Evolutionary conservation across 2,797 vertebrate genomes (phyloP).

Genomic region (Setipinna tenuifilis): DNA sequence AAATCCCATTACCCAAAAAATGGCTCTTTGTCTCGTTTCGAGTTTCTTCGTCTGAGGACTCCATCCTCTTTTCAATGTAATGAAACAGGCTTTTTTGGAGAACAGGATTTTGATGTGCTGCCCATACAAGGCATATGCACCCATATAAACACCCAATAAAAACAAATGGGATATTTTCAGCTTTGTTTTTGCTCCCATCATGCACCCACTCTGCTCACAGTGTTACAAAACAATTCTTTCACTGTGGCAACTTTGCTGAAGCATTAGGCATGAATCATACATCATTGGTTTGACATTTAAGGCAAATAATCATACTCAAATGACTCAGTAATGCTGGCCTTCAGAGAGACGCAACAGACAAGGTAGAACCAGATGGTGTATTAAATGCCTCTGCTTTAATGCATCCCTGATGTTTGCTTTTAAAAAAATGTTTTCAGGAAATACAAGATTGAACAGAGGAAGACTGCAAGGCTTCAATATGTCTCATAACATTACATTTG

Average conservation of each 20-base stretch:
- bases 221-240: not conserved
- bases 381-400: not conserved
- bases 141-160: not conserved
- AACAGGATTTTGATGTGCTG: not conserved
- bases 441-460: no score
- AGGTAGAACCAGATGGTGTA: not conserved
- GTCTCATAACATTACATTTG: not conserved
- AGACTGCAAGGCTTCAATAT: no score
- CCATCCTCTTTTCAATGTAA: not conserved
- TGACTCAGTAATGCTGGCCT: not conserved
- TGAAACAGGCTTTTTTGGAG: not conserved
- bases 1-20: slow-evolving; percentile 13
- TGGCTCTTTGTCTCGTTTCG: not conserved
- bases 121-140: not conserved
- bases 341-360: not conserved
- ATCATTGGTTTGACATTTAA: slow-evolving; percentile 5
- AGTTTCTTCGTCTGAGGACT: not conserved
- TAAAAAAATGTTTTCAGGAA: not conserved
- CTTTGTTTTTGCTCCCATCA: not conserved
- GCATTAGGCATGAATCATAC: not conserved
- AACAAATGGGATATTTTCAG: not conserved
- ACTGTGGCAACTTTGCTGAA: not conserved
- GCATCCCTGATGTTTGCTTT: not conserved
- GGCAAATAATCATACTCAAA: not conserved
- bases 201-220: not conserved